These are phyloP conservation scores for Caenorhabditis afra DNA, from an alignment of 2,888 invertebrate genomes.

Conservation along the genomic window DNA sequence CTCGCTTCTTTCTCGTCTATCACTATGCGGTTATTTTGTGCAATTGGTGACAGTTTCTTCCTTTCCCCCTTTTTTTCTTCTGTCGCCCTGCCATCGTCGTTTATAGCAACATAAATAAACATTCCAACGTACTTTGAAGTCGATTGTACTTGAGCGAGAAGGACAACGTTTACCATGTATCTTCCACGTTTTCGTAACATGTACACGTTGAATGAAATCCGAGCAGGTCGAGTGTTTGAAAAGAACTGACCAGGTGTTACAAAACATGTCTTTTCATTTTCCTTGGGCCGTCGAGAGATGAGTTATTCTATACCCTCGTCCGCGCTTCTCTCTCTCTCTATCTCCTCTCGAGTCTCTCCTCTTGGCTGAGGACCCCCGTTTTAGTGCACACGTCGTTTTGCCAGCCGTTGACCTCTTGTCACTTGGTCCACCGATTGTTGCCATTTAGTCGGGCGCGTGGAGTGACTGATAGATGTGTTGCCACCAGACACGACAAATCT, in stretches of 20 bases:
- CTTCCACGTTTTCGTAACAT: conserved; percentile 56
- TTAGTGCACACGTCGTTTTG: conserved; percentile 41
- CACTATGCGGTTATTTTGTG: conserved; percentile 48
- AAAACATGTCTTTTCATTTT: conserved; percentile 56
- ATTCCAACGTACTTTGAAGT: conserved; percentile 1
- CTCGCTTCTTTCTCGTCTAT: conserved; percentile 33
- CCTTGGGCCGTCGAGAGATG: conserved; percentile 27
- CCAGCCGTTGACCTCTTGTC: conserved; percentile 48
- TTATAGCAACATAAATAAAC: conserved; percentile 15
- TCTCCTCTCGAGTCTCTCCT: background rate
- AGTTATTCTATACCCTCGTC: conserved; percentile 40
- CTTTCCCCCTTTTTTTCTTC: too few relatives aligned
- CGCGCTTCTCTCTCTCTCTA: conserved; percentile 4
- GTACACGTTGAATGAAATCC: conserved; percentile 54
- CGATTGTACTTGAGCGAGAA: background rate
- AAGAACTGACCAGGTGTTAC: conserved; percentile 62
- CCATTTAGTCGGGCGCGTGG: conserved; percentile 12
- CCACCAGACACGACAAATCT: conserved; percentile 8
- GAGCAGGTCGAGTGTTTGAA: conserved; percentile 49
- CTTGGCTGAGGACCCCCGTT: conserved; percentile 12
- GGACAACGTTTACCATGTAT: conserved; percentile 17
- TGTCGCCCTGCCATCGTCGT: conserved; percentile 42
- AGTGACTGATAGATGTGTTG: conserved; percentile 12
- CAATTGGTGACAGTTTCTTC: conserved; percentile 47
- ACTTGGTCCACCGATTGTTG: conserved; percentile 41